Base-by-base conservation (phyloP, 2,888 invertebrate species). In the Euzophera pinguis region DNA sequence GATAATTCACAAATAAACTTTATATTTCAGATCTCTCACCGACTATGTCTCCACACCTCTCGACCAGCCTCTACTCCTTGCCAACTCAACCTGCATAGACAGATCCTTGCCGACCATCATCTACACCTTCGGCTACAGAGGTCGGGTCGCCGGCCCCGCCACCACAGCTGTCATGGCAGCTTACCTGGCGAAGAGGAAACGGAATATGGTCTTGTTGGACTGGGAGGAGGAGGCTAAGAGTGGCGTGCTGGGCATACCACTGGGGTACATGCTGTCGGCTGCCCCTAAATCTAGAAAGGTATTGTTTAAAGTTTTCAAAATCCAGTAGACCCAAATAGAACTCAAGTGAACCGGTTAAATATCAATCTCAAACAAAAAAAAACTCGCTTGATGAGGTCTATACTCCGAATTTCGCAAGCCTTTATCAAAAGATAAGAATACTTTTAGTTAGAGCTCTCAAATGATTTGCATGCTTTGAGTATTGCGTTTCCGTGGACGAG, bases 81-180 rank as follows among this genome's bases (percentile, higher is more conserved):
- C 68, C 0, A 62, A 76, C n/a, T 67, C 73, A 0, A 64, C 77
- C 3, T 88, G 84, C 65, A 65, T 86, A 41, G 73, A 88, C 56
- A 63, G 56, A 4, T 62, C 63, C 0, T 59, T 81, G 0, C 81
- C 83, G 0, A 88, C 85, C 0, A 47, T 90, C 0, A 41, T 89
- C 16, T 90, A 90, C 64, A 82, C 89, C 0, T 90, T 89, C 55
- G 90, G 90, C 0, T 91, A 81, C 64, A 65, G 80, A 16, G 90
- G 90, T 7, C 73, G 64, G 17, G 57, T 61, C 0, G 49, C 63
- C 3, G 89, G 89, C 0, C 84, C 85, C 0, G 90, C 87, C 0
- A 88, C 90, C 13, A 82, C 69, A 0, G 81, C 87, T 0, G 74
- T 91, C 0, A 61, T 89, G 5, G 52, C 60, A 1, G 78, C 86